Conservation (phyloP, 2,797 vertebrate genomes). For the Chaunax sp. region DNA sequence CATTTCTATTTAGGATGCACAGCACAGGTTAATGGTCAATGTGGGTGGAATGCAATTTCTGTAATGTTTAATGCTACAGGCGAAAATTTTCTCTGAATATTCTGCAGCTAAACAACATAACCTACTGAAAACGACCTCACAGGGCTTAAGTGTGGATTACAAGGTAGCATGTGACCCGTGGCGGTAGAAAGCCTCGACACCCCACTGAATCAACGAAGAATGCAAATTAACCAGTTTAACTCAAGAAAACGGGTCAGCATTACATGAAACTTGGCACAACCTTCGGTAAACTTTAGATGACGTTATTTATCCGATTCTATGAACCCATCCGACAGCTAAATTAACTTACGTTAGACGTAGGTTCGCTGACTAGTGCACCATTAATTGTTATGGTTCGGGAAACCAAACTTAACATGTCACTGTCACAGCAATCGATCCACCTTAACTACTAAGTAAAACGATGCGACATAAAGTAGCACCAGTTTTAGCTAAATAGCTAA, state of each 20-base stretch:
- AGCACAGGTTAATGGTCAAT: background rate
- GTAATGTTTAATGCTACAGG: background rate
- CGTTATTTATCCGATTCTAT: background rate
- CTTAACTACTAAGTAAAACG: background rate
- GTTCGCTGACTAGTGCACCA: no score
- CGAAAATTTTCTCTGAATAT: conserved; percentile 4
- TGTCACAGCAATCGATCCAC: background rate
- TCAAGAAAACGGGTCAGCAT: background rate
- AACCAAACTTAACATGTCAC: background rate
- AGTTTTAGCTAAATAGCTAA: background rate
- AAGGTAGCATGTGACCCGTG: conserved; percentile 71
- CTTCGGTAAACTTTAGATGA: background rate
- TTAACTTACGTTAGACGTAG: background rate
- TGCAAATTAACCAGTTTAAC: background rate
- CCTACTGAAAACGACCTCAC: conserved; percentile 51
- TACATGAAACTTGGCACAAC: background rate
- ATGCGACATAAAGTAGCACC: background rate
- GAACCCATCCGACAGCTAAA: background rate
- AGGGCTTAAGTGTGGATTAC: conserved; percentile 77
- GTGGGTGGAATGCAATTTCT: rapidly evolving
- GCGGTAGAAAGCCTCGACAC: conserved; percentile 41
- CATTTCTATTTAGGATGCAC: background rate
- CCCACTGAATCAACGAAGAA: conserved; percentile 12
- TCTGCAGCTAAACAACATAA: conserved; percentile 11
- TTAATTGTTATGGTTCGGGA: conserved; percentile 34